Evolutionary conservation across 1,140 invertebrate species (phyloP).

Genomic region (Amyelois transitella): DNA sequence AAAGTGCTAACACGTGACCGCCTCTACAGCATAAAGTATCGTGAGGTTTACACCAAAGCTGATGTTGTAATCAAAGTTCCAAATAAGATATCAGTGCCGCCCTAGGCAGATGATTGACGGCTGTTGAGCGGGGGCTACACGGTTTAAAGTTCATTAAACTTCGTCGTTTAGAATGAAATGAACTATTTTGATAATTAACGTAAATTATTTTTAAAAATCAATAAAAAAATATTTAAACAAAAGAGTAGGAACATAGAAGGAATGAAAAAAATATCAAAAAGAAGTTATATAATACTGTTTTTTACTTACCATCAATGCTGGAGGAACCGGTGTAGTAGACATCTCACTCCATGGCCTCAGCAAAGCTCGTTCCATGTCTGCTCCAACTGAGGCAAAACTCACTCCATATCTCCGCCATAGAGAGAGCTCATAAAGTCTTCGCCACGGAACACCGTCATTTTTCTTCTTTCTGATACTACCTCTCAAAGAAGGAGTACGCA

Average conservation of each 20-base stretch:
- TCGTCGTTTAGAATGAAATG: not conserved
- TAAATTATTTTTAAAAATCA: no score
- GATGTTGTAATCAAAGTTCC: conserved; percentile 35
- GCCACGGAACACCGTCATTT: conserved; percentile 70
- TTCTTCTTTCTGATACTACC: conserved; percentile 66
- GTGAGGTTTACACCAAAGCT: conserved; percentile 31
- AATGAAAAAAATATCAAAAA: not conserved
- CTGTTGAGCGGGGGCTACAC: not conserved
- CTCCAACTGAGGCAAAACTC: conserved; percentile 54
- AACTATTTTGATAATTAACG: no score
- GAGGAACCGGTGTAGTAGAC: conserved; percentile 41
- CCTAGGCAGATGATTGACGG: not conserved
- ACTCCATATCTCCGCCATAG: conserved; percentile 70
- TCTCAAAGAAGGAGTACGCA: conserved; percentile 54
- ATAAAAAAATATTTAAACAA: not conserved
- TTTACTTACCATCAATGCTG: conserved; percentile 42
- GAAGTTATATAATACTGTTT: not conserved
- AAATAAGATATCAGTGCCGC: conserved; percentile 36
- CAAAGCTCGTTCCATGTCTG: conserved; percentile 55
- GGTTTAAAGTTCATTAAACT: not conserved
- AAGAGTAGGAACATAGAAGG: not conserved
- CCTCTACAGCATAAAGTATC: conserved; percentile 35
- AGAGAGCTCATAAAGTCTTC: conserved; percentile 74
- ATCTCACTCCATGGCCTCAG: conserved; percentile 65
- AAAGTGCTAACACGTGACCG: conserved; percentile 33